These are phyloP conservation scores for Australoheros scitulus DNA, from an alignment of 2,113 vertebrate genomes.

Conservation along the genomic window DNA sequence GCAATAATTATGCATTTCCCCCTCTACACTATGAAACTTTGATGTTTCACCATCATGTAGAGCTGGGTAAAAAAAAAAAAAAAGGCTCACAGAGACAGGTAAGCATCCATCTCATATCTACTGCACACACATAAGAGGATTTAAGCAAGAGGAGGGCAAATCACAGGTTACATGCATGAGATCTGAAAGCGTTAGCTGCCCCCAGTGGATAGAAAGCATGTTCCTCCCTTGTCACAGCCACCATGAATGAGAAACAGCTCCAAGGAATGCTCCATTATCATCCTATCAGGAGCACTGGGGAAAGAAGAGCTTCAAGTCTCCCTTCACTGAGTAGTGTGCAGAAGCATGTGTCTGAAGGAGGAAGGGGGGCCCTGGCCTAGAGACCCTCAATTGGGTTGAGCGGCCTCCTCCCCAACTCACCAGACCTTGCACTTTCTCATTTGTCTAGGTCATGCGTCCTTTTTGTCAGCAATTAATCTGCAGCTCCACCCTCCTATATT, in stretches of 20 bases:
- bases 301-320: conserved; percentile 61
- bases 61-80: neutral
- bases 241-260: conserved; percentile 74
- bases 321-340: conserved; percentile 55
- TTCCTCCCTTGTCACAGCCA: conserved; percentile 71
- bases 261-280: conserved; percentile 74
- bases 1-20: conserved; percentile 15
- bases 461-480: conserved; percentile 82
- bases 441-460: conserved; percentile 75
- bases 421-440: conserved; percentile 75
- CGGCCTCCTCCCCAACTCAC: conserved; percentile 61
- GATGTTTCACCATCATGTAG: neutral
- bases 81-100: conserved; percentile 36
- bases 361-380: conserved; percentile 54
- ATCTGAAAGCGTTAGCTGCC: conserved; percentile 59
- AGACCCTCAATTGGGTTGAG: conserved; percentile 58
- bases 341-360: conserved; percentile 64
- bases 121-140: conserved; percentile 47
- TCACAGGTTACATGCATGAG: conserved; percentile 70
- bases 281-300: conserved; percentile 72
- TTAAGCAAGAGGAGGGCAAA: conserved; percentile 49
- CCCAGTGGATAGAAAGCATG: conserved; percentile 52
- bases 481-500: conserved; percentile 66
- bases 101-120: conserved; percentile 52
- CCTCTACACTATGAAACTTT: conserved; percentile 8